Conservation (phyloP, 1,140 invertebrate species). For the Drosophila sucinea region DNA sequence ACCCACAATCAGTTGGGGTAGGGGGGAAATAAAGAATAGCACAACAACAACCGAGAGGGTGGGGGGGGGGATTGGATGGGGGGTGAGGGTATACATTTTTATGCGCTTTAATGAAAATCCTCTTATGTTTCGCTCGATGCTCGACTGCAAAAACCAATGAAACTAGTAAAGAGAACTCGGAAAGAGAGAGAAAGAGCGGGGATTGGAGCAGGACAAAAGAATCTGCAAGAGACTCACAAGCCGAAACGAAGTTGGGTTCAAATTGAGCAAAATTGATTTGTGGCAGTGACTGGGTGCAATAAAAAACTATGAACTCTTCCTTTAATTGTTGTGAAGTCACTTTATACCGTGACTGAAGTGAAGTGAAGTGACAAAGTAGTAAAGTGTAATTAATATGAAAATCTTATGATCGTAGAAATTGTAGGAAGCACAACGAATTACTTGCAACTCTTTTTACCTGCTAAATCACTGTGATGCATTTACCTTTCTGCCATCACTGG, state of each 20-base stretch:
- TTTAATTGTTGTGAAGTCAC: not conserved
- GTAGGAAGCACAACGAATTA: no score
- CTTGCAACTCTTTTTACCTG: not conserved
- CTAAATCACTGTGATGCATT: slow-evolving; percentile 3
- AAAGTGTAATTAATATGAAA: no score
- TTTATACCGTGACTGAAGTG: not conserved
- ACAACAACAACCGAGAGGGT: slow-evolving; percentile 34
- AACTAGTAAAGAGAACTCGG: not conserved
- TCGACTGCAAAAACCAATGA: slow-evolving; percentile 26
- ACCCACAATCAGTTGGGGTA: slow-evolving; percentile 47
- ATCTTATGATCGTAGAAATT: no score
- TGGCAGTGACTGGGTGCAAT: not conserved
- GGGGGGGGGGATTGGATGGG: no score
- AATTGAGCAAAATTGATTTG: slow-evolving; percentile 27
- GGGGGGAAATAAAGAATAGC: slow-evolving; percentile 28
- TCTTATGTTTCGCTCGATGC: slow-evolving; percentile 60
- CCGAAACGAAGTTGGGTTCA: slow-evolving; percentile 40
- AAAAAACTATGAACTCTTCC: not conserved
- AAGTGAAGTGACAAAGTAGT: no score
- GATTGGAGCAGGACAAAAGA: not conserved
- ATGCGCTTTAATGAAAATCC: slow-evolving; percentile 79
- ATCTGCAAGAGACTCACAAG: slow-evolving; percentile 27
- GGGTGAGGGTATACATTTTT: slow-evolving; percentile 53
- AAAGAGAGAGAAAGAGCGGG: not conserved
- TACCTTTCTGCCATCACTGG: not conserved